phyloP scores from a whole-genome alignment of 2,797 vertebrate species.

The Fratercula arctica region DNA sequence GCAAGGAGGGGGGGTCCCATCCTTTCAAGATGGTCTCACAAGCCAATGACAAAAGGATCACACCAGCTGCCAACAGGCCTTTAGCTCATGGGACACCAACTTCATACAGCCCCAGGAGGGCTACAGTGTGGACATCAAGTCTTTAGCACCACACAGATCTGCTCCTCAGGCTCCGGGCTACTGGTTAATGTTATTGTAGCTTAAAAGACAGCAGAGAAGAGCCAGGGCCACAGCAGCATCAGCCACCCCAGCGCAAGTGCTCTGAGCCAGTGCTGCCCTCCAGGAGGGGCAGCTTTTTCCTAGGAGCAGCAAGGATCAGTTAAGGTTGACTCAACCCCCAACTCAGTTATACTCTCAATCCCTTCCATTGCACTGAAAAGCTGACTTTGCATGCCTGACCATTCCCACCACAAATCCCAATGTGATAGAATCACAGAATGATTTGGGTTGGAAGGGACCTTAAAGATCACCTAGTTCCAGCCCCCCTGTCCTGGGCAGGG shows the following conservation, averaged over 20 bases:
- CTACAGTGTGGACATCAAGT: too few relatives aligned
- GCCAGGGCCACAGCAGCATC: not conserved
- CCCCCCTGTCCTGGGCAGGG: too few relatives aligned
- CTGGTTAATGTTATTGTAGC: not conserved
- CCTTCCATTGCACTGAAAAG: not conserved
- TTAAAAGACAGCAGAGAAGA: not conserved
- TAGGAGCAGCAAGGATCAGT: not conserved
- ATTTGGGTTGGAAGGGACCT: too few relatives aligned
- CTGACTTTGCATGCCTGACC: not conserved
- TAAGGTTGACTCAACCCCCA: not conserved
- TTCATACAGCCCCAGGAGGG: not conserved
- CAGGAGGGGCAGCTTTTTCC: not conserved
- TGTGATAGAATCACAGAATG: too few relatives aligned
- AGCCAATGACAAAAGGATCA: not conserved
- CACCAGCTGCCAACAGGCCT: not conserved
- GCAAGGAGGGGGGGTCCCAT: not conserved
- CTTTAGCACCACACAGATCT: not conserved
- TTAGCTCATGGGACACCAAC: not conserved
- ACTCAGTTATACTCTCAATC: not conserved
- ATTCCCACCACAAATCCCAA: not conserved
- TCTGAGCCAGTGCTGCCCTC: not conserved
- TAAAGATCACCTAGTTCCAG: too few relatives aligned
- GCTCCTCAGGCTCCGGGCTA: not conserved
- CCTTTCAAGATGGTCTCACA: not conserved
- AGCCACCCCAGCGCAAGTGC: not conserved